Percentiles rank a stretch among this genome's conserved stretches.
phyloP scores from a whole-genome alignment of 2,113 vertebrate genomes.

The Xyrauchen texanus region DNA sequence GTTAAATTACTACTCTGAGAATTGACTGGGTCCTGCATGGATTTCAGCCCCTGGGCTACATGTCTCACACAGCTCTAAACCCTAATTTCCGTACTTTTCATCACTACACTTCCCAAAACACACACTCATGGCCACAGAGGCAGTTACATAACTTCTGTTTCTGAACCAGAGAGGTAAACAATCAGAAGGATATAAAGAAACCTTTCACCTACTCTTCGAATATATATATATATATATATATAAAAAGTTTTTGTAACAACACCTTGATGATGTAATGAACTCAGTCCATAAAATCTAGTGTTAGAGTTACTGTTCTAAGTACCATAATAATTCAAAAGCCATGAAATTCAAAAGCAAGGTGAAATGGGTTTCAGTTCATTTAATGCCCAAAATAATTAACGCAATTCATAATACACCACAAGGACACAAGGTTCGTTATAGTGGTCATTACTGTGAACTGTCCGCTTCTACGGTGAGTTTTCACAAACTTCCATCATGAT shows the following conservation, averaged over 20 bases:
- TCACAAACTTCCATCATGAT: no score
- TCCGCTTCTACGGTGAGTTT: no score
- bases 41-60: background rate
- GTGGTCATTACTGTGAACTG: no score
- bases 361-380: background rate
- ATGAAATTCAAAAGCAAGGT: background rate
- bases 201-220: background rate
- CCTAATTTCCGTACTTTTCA: conserved; percentile 19
- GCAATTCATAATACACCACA: no score
- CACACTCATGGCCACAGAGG: background rate
- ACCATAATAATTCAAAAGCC: background rate
- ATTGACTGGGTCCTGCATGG: no score
- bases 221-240: background rate
- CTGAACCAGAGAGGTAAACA: conserved; percentile 2
- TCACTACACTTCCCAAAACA: conserved; percentile 1
- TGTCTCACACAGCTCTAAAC: conserved; percentile 3
- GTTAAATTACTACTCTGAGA: no score
- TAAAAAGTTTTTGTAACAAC: background rate
- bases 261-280: background rate
- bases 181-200: background rate
- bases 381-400: background rate
- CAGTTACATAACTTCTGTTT: background rate
- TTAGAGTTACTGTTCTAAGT: background rate
- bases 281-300: background rate
- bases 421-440: no score